phyloP scores from a whole-genome alignment of 2,113 vertebrate genomes.

The Semicossyphus pulcher region DNA sequence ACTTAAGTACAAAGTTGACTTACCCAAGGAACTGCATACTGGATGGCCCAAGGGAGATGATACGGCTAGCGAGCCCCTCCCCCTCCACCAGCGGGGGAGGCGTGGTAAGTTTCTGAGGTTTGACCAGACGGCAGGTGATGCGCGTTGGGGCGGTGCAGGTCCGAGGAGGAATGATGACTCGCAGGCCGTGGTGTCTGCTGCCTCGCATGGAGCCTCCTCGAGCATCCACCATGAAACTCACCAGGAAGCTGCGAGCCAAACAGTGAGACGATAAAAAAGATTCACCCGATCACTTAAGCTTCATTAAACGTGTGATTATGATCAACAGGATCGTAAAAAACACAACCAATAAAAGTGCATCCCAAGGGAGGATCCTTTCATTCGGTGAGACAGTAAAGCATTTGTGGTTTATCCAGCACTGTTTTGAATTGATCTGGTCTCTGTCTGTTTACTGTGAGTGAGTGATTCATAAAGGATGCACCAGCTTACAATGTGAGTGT shows the following conservation, averaged over 20 bases:
- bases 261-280: not conserved
- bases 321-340: not conserved
- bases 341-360: not conserved
- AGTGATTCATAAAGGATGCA: not conserved
- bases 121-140: constrained; percentile 97
- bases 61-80: constrained; percentile 92
- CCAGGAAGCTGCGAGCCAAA: constrained; percentile 88
- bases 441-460: constrained; percentile 3
- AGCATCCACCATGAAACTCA: constrained; percentile 99
- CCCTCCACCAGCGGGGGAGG: constrained; percentile 93
- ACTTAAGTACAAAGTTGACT: constrained; percentile 41
- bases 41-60: constrained; percentile 93
- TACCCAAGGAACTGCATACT: constrained; percentile 96
- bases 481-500: not conserved
- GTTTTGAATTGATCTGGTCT: too few relatives aligned
- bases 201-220: constrained; percentile 96
- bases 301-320: not conserved
- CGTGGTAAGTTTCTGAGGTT: constrained; percentile 92
- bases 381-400: not conserved
- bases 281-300: not conserved
- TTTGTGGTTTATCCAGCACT: constrained; percentile 18
- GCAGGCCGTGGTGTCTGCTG: constrained; percentile 93
- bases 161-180: constrained; percentile 92
- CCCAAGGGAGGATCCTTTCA: not conserved
- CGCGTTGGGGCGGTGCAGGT: constrained; percentile 93